Evolutionary conservation across 2,797 vertebrate species (phyloP).

Genomic region (Tachyglossus aculeatus): DNA sequence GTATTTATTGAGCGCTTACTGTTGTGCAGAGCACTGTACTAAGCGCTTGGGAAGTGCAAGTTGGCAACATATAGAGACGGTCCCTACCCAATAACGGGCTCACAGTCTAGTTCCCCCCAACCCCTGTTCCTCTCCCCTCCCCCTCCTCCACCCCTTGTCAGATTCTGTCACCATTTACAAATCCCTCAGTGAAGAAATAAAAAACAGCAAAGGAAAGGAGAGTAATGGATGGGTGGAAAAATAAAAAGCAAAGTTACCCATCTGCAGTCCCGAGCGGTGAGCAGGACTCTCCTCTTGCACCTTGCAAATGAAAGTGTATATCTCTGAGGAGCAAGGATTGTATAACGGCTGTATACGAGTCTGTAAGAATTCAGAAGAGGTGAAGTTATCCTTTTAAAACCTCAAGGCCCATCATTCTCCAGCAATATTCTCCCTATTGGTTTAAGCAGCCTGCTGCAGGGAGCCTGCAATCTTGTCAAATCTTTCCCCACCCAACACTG

Average conservation of each 20-base stretch:
- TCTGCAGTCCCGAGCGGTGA: constrained; percentile 84
- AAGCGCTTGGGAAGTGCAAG: no score
- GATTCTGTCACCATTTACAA: not conserved
- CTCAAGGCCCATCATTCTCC: not conserved
- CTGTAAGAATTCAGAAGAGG: constrained; percentile 68
- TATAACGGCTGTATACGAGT: constrained; percentile 81
- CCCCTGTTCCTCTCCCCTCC: not conserved
- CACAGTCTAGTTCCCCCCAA: no score
- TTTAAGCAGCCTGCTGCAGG: not conserved
- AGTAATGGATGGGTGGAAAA: not conserved
- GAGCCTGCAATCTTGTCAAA: no score
- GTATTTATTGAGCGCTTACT: no score
- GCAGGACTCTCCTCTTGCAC: constrained; percentile 87
- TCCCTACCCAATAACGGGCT: no score
- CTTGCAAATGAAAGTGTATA: constrained; percentile 84
- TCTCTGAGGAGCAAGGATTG: constrained; percentile 73
- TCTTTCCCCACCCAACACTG: not conserved
- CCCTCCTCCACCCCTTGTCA: not conserved
- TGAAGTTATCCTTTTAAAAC: not conserved
- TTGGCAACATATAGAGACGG: no score
- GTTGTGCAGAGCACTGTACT: no score
- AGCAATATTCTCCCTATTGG: not conserved
- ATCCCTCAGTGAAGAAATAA: not conserved
- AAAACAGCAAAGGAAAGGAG: not conserved
- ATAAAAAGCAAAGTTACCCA: constrained; percentile 76